Evolutionary conservation across 2,797 vertebrate species (phyloP), one percentile per base, ranked within the genome.

Genomic region (Mormyrus proboscirostris): DNA sequence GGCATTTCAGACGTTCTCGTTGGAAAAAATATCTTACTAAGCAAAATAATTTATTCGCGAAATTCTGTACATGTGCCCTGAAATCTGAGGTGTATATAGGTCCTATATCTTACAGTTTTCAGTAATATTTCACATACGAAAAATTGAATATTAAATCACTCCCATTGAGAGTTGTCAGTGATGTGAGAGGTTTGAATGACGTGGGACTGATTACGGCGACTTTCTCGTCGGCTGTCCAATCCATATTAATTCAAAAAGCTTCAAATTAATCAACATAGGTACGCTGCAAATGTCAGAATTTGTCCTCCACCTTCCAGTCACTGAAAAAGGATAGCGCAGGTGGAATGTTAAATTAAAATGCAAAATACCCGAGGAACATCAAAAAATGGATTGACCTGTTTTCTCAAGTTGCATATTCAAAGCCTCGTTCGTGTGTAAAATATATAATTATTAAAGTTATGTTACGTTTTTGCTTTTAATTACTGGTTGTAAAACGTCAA

Each of bases 171-270:
- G 76, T 47, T 82, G 76, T 82, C 76, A 82, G 76, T 82, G 47
- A 47, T 47, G 76, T 22, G 41, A 47, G 16, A 82, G 41, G 41
- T 85, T 50, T 51, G 83, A 50, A 51, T 51, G 83, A 82, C 38
- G n/a, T 85, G 83, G 9, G n/a, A 51, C 83, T 85, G 47, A 85
- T 85, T 85, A 85, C 47, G 22, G 10, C 22, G 83, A 50, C 49
- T 85, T 85, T 85, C 83, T 51, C 49, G 12, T 85, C n/a, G 83
- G 49, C 83, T 83, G 79, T 14, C 79, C 41, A 83, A 47, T 83
- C 47, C 49, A 85, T 50, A 51, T 16, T 16, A 6, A 85, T 51
- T 85, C 49, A 51, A 22, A 85, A 49, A 85, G 44, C 83, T 85
- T 85, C n/a, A 25, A 50, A 85, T 85, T 50, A 85, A 85, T 25